Conservation (phyloP, 2,113 vertebrate species). For the Sylvilagus bachmani region DNA sequence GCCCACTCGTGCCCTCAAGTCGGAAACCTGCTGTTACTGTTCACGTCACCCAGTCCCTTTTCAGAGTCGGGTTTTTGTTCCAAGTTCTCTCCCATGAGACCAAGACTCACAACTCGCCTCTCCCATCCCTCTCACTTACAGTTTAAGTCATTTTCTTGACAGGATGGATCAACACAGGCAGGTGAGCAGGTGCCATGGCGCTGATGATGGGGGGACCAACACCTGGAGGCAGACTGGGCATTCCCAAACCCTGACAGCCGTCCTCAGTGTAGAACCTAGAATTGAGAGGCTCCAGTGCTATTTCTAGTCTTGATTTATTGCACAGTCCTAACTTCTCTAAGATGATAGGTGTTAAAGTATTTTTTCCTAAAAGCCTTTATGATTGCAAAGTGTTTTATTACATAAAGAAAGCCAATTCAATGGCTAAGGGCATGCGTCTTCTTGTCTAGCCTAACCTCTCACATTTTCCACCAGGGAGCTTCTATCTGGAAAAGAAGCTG, state of each 20-base stretch:
- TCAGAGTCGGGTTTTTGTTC: background rate
- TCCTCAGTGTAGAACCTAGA: background rate
- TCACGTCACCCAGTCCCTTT: background rate
- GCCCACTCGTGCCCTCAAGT: background rate
- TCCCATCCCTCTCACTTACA: background rate
- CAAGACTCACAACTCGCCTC: background rate
- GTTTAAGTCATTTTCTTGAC: slow-evolving; percentile 24
- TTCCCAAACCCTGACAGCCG: background rate
- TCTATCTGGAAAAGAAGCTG: slow-evolving; percentile 10
- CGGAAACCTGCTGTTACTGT: background rate
- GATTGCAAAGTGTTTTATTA: background rate
- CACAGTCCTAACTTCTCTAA: background rate
- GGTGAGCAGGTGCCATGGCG: background rate
- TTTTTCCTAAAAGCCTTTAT: background rate
- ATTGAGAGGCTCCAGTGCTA: background rate
- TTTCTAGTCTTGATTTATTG: background rate
- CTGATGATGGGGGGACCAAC: too few species aligned
- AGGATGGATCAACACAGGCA: background rate
- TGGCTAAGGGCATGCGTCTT: background rate
- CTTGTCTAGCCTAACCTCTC: background rate
- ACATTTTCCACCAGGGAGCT: background rate
- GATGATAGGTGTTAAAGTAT: background rate
- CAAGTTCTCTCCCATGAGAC: background rate
- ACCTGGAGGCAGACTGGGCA: background rate
- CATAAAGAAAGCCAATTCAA: background rate